Evolutionary conservation across 2,888 invertebrate species (phyloP).

Genomic region (Polia nebulosa): DNA sequence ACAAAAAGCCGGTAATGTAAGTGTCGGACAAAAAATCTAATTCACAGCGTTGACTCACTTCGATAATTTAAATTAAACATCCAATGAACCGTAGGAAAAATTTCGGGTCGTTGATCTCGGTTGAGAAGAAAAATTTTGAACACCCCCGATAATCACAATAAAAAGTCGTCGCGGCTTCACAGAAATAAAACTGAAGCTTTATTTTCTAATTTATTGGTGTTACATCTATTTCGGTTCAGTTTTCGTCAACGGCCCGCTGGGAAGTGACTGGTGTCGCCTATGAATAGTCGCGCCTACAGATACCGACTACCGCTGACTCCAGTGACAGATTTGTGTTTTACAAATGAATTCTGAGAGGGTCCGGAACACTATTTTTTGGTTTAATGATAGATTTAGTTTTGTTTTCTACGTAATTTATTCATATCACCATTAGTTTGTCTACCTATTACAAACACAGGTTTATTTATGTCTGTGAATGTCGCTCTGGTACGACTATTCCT

Average conservation of each 20-base stretch:
- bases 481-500: conserved; percentile 6
- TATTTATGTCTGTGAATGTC: conserved; percentile 41
- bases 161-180: conserved; percentile 77
- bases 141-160: conserved; percentile 83
- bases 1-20: conserved; percentile 62
- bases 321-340: conserved; percentile 89
- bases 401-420: conserved; percentile 68
- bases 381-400: conserved; percentile 76
- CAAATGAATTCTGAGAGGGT: conserved; percentile 79
- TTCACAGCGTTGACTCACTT: conserved; percentile 70
- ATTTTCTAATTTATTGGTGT: conserved; percentile 87
- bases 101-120: conserved; percentile 79
- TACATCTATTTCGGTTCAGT: conserved; percentile 84
- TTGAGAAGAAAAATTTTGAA: conserved; percentile 73
- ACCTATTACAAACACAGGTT: conserved; percentile 44
- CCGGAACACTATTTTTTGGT: conserved; percentile 77
- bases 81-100: conserved; percentile 80
- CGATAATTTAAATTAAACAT: conserved; percentile 77
- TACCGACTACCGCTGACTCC: conserved; percentile 77
- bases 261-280: conserved; percentile 75
- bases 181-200: conserved; percentile 81
- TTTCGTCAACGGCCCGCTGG: conserved; percentile 82
- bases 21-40: conserved; percentile 62
- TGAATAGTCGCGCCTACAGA: conserved; percentile 82
- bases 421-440: conserved; percentile 50